Evolutionary conservation across 2,888 invertebrate genomes (phyloP).

Genomic region (Drosophila putrida): DNA sequence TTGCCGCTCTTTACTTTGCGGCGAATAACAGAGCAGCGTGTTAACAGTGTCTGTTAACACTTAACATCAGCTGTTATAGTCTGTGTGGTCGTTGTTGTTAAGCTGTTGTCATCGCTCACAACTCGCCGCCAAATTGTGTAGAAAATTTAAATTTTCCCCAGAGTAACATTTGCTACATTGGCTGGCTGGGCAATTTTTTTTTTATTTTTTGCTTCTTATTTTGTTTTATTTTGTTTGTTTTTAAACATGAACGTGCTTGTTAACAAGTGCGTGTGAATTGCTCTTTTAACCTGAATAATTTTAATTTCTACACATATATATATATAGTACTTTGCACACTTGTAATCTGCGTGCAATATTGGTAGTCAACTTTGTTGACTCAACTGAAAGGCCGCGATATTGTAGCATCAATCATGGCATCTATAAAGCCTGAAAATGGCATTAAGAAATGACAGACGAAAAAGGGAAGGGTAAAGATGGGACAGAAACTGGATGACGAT

Average conservation of each 20-base stretch:
- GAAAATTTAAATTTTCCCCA: slow-evolving; percentile 75
- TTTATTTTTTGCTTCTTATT: slow-evolving; percentile 13
- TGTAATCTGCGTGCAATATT: slow-evolving; percentile 9
- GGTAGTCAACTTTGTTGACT: slow-evolving; percentile 15
- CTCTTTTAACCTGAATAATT: slow-evolving; percentile 11
- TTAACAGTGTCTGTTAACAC: not conserved
- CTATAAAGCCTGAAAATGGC: slow-evolving; percentile 34
- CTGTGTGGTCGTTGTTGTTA: not conserved
- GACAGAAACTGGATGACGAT: slow-evolving; percentile 1
- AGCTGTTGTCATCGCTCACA: slow-evolving; percentile 19
- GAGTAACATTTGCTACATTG: slow-evolving; percentile 55
- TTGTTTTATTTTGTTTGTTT: slow-evolving; percentile 11
- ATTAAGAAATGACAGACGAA: slow-evolving; percentile 18
- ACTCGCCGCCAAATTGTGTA: slow-evolving; percentile 61
- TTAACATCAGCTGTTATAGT: slow-evolving; percentile 25
- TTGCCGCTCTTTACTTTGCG: slow-evolving; percentile 17
- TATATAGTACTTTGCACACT: not conserved
- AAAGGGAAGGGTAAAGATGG: not conserved
- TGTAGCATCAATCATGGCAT: slow-evolving; percentile 64
- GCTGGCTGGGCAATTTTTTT: slow-evolving; percentile 41
- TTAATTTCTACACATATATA: slow-evolving; percentile 5
- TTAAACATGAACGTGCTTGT: slow-evolving; percentile 41
- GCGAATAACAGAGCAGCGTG: slow-evolving; percentile 14
- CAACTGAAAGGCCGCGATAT: slow-evolving; percentile 30
- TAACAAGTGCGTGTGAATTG: slow-evolving; percentile 51